A percentile compares a stretch with the other conserved stretches of the same genome.
Conservation (phyloP, 2,888 invertebrate species). For the Hemistola chrysoprasaria region DNA sequence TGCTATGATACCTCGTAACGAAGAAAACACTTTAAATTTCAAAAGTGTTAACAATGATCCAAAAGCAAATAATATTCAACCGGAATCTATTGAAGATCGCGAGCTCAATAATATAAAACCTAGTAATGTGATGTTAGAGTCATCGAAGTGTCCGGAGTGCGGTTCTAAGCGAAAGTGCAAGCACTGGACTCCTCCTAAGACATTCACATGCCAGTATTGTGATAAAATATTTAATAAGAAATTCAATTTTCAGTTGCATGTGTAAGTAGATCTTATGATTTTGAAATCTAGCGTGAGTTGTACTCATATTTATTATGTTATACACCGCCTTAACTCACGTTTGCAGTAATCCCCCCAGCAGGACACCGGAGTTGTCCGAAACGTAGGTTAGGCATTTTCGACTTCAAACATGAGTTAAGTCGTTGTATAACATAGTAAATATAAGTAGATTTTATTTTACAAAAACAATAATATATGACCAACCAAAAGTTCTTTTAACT, state of each 20-base stretch:
- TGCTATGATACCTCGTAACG: constrained; percentile 10
- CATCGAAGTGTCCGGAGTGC: constrained; percentile 37
- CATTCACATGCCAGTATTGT: constrained; percentile 47
- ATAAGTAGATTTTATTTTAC: no score
- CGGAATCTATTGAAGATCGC: not conserved
- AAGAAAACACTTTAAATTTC: constrained; percentile 6
- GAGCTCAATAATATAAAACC: constrained; percentile 5
- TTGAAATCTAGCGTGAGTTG: not conserved
- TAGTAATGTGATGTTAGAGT: constrained; percentile 7
- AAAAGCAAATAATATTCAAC: not conserved
- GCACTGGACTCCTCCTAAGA: constrained; percentile 40
- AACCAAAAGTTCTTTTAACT: no score
- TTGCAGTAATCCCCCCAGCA: no score
- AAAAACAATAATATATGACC: no score
- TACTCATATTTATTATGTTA: no score
- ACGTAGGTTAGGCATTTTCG: no score
- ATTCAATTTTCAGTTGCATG: constrained; percentile 52
- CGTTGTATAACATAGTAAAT: no score
- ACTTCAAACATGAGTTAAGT: no score
- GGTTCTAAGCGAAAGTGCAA: constrained; percentile 44
- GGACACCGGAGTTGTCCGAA: no score
- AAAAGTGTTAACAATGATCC: constrained; percentile 4
- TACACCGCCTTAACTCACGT: no score
- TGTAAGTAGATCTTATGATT: constrained; percentile 38
- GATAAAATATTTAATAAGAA: constrained; percentile 52